Evolutionary conservation across 2,113 vertebrate species (phyloP), one percentile per base, ranked within the genome.

Genomic region (Bothrops jararaca): DNA sequence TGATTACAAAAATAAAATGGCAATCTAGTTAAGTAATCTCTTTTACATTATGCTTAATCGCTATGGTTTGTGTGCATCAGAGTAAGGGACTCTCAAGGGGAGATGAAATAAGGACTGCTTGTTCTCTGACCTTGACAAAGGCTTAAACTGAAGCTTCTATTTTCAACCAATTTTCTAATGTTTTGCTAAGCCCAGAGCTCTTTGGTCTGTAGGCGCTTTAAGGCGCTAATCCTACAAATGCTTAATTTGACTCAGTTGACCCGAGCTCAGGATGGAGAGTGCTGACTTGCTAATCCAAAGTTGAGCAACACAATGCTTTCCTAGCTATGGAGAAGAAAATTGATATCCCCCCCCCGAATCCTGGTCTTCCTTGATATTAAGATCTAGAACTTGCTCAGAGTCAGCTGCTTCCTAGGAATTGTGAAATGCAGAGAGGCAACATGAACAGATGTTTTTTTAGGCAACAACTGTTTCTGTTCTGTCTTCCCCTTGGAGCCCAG

Each of bases 121-220:
- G 86, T 54, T 80, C 18, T 85, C 85, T 92, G 88, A 90, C 92
- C 88, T 92, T 92, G 92, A 85, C 74, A 90, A 92, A 86, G 88
- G 88, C 56, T 92, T 92, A 60, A 92, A 92, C 85, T 26, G 54
- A 89, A 90, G 54, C 88, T 85, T 74, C 53, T 89, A 69, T 92
- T 89, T 92, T 86, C 53, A 39, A 92, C 88, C 45, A 58, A 60
- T 92, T 92, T 86, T 50, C 54, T 58, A 92, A 89, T 52, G 92
- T 92, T 90, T 90, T n/a, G 10, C 69, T 92, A 86, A 92, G 74
- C 92, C 89, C 56, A 45, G 39, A 12, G 90, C 29, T 69, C 42
- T 74, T 89, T 29, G 24, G 57, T 74, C 64, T 57, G 23, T 80
- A 58, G 60, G 53, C 80, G 29, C 34, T 50, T 91, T 89, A 87